Evolutionary conservation across 1,140 invertebrate species (phyloP), one percentile per base, ranked within the genome.

Genomic region (Chrysomallon squamiferum): DNA sequence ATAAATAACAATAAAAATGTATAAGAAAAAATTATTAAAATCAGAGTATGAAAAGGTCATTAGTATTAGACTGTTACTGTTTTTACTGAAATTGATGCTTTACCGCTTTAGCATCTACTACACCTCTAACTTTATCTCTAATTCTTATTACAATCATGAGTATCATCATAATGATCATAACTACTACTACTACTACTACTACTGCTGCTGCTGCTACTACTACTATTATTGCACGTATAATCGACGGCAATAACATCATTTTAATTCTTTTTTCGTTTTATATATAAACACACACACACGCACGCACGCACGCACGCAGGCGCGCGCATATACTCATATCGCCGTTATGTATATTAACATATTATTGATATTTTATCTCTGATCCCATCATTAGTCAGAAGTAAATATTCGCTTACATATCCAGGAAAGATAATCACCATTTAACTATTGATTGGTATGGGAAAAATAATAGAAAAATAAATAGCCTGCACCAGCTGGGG

Each of bases 121-220:
- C 35, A 5, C 5, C 35, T 38, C 5, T 15, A 7, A 38, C 35
- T 38, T 7, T 15, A 7, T 7, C 35, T 38, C 5, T 15, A 7
- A 38, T 15, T 38, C 5, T 15, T 15, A 38, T 15, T 38, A 38
- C 35, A 5, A 38, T 15, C 15, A 38, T 15, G 6, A 38, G 6
- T 38, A 38, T 15, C 35, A 38, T 15, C 35, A 38, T 15, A 7
- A 38, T 15, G 5, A 38, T 15, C 15, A 38, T 15, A 7, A 38
- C 35, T 38, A 38, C 35, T 38, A 38, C 35, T 38, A 38, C n/a
- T 50, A 50, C 47, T 20, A 50, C 47, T 50, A 50, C 47, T 20
- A 50, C 47, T 20, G n/a, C 47, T 27, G n/a, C 47, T 50, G n/a
- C 47, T 50, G n/a, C 47, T 50, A 50, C 47, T 50, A 50, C 47